These are phyloP conservation scores for Hylyphantes graminicola DNA, from an alignment of 1,140 invertebrate species.

Conservation along the genomic window DNA sequence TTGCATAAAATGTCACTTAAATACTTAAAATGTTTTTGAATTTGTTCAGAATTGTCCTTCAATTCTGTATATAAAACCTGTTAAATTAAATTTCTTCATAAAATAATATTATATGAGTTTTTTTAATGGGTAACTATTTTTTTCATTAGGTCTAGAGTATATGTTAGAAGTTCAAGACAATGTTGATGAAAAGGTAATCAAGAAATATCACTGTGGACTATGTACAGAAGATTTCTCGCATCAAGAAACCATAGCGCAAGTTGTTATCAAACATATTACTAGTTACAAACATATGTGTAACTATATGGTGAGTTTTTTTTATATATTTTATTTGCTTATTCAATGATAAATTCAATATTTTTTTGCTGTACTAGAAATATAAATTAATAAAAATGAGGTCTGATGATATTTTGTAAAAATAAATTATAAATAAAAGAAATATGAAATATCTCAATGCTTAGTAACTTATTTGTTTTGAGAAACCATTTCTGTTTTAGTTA, in stretches of 20 bases:
- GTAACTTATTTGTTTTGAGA: no score
- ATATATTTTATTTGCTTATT: background rate
- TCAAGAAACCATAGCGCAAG: background rate
- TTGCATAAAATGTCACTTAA: no score
- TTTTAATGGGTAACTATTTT: background rate
- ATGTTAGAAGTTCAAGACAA: conserved; percentile 17
- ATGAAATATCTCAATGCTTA: no score
- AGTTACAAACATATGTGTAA: conserved; percentile 19
- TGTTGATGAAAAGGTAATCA: background rate
- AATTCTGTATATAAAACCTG: no score
- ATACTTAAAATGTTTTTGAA: no score
- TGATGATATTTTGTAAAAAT: no score
- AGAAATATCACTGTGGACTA: conserved; percentile 24
- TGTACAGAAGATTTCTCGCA: background rate
- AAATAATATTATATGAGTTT: background rate
- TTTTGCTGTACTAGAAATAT: background rate
- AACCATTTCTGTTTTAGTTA: no score
- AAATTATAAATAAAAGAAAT: no score
- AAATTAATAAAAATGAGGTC: background rate
- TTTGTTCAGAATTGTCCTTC: no score
- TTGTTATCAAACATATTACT: conserved; percentile 15
- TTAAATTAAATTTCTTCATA: background rate
- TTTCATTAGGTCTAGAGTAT: conserved; percentile 20
- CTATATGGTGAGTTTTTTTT: conserved; percentile 23
- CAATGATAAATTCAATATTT: background rate